These are phyloP conservation scores for Chromobotia macracanthus DNA, from an alignment of 2,797 vertebrate species.

Conservation along the genomic window DNA sequence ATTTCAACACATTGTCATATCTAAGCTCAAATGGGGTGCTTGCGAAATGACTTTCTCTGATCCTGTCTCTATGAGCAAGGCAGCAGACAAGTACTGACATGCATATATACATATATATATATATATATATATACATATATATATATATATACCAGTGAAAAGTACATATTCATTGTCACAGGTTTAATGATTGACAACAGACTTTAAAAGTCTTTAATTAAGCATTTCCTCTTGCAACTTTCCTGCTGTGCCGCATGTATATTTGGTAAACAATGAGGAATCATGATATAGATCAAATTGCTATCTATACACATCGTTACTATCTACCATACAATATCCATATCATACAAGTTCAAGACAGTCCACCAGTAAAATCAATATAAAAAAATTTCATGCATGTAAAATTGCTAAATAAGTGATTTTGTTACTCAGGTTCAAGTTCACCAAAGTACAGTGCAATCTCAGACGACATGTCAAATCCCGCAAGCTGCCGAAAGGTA, in stretches of 20 bases:
- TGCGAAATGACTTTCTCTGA: slow-evolving; percentile 2
- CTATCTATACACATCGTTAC: too few relatives aligned
- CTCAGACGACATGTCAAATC: slow-evolving; percentile 68
- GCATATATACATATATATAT: slow-evolving; percentile 1
- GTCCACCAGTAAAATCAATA: background rate
- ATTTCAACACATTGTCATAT: slow-evolving; percentile 28
- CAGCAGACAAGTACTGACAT: slow-evolving; percentile 11
- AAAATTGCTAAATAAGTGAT: slow-evolving; percentile 3
- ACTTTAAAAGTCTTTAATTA: too few relatives aligned
- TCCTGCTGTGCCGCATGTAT: too few relatives aligned
- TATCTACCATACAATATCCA: too few relatives aligned
- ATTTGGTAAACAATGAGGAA: too few relatives aligned
- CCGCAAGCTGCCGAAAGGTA: slow-evolving; percentile 63
- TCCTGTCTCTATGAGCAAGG: background rate
- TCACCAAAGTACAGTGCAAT: slow-evolving; percentile 18
- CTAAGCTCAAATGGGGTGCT: slow-evolving; percentile 4
- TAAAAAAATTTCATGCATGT: background rate
- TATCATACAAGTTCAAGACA: too few relatives aligned
- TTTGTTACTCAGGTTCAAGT: slow-evolving; percentile 3
- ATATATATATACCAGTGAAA: too few relatives aligned
- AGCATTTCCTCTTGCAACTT: too few relatives aligned
- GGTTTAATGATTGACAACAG: too few relatives aligned
- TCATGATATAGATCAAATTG: too few relatives aligned
- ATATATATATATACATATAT: too few relatives aligned
- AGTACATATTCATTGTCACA: too few relatives aligned